Conservation (phyloP, 1,140 invertebrate species). For the Pissodes strobi region DNA sequence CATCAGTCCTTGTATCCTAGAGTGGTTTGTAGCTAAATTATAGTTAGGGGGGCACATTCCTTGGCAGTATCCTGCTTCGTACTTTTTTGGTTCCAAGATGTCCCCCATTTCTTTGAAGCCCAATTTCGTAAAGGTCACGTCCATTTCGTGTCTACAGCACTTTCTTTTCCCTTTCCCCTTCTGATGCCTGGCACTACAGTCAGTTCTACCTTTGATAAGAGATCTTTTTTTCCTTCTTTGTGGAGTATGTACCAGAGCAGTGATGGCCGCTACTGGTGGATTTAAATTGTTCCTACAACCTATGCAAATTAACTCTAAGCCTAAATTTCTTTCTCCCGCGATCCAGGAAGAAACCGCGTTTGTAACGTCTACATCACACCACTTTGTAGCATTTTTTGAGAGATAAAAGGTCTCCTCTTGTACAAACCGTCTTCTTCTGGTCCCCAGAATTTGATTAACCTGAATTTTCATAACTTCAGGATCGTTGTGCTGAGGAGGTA, state of each 20-base stretch:
- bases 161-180: constrained; percentile 58
- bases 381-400: constrained; percentile 48
- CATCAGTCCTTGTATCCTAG: constrained; percentile 71
- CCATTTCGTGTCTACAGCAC: constrained; percentile 70
- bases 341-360: constrained; percentile 59
- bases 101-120: constrained; percentile 61
- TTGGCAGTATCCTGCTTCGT: constrained; percentile 75
- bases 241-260: constrained; percentile 55
- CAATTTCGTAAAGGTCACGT: constrained; percentile 69
- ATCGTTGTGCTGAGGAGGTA: constrained; percentile 37
- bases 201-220: constrained; percentile 56
- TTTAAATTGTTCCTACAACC: constrained; percentile 51
- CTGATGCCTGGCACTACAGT: constrained; percentile 52
- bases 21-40: constrained; percentile 74
- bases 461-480: constrained; percentile 35
- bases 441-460: constrained; percentile 47
- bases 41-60: constrained; percentile 72
- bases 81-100: constrained; percentile 70
- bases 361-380: constrained; percentile 64
- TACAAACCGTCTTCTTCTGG: constrained; percentile 41
- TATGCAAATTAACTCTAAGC: constrained; percentile 60
- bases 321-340: constrained; percentile 56
- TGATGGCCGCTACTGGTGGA: constrained; percentile 52
- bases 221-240: constrained; percentile 43
- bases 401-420: constrained; percentile 46